phyloP scores from a whole-genome alignment of 2,797 vertebrate species.

The Anguilla megastoma region DNA sequence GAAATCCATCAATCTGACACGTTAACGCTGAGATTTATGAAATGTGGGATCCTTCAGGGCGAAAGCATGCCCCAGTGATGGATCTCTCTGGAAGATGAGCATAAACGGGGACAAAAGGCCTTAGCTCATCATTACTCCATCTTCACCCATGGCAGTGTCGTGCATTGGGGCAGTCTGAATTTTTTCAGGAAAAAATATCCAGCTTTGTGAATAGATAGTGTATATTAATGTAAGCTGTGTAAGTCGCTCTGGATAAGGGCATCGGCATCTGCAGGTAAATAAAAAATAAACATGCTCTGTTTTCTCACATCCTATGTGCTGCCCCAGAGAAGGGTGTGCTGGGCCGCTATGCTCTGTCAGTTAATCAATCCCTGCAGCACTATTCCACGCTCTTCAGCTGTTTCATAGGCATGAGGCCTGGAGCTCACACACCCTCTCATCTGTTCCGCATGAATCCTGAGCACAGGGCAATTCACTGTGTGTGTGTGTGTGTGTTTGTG shows the following conservation, averaged over 20 bases:
- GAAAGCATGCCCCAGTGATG: neutral
- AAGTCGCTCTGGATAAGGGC: neutral
- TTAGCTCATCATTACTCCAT: neutral
- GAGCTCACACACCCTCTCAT: no score
- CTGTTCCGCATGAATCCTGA: neutral
- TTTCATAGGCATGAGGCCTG: neutral
- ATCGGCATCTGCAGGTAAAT: neutral
- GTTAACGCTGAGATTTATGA: neutral
- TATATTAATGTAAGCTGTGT: neutral
- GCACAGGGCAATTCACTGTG: neutral
- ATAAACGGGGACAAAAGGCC: neutral
- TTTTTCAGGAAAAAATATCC: neutral
- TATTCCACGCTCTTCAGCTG: neutral
- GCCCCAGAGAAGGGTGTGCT: neutral
- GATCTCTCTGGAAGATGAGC: neutral
- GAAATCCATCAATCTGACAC: constrained; percentile 16
- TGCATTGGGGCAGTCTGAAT: neutral
- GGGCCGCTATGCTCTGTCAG: neutral
- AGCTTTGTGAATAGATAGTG: neutral
- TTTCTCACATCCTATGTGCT: neutral
- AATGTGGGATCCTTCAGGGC: neutral
- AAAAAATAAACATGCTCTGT: neutral
- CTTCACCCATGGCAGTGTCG: neutral
- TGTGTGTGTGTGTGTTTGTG: neutral
- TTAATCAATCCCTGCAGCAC: neutral